Base-by-base conservation (phyloP, 37 sponge, comb jelly and placozoan genomes). In the Eunapius fragilis region DNA sequence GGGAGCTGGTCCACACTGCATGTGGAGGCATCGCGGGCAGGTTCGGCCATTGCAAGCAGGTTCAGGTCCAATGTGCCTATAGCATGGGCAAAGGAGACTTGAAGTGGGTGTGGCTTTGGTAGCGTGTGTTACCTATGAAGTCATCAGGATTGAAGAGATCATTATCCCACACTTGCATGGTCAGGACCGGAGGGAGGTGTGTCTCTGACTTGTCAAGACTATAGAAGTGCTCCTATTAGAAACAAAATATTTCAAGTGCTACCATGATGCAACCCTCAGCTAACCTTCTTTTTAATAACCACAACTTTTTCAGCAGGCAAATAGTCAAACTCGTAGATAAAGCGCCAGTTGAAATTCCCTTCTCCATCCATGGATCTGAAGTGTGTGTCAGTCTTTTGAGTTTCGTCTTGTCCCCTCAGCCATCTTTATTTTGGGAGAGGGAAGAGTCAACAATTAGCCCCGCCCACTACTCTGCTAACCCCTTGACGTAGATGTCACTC, bases 401-500 rank as follows among this genome's bases (percentile, higher is more conserved):
- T n/a, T n/a, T n/a, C n/a, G n/a, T n/a, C n/a, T n/a, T n/a, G n/a
- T n/a, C n/a, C n/a, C n/a, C n/a, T n/a, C n/a, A n/a, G n/a, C n/a
- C n/a, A n/a, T n/a, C n/a, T n/a, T n/a, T n/a, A n/a, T n/a, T n/a
- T n/a, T n/a, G n/a, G n/a, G n/a, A n/a, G n/a, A n/a, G n/a, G n/a
- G n/a, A n/a, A n/a, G n/a, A n/a, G n/a, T n/a, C n/a, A n/a, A n/a
- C n/a, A n/a, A n/a, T n/a, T n/a, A n/a, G n/a, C n/a, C n/a, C n/a
- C n/a, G n/a, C n/a, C n/a, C n/a, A n/a, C n/a, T n/a, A n/a, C n/a
- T n/a, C n/a, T n/a, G n/a, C n/a, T n/a, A n/a, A 99, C 96, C 94
- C 97, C 70, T 97, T 97, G 48, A 99, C 85, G 80, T 99, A 99
- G 68, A 99, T 99, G 80, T 99, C 99, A 30, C 93, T 92, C 99